Evolutionary conservation across 2,113 vertebrate genomes (phyloP).

Genomic region (Riparia riparia): DNA sequence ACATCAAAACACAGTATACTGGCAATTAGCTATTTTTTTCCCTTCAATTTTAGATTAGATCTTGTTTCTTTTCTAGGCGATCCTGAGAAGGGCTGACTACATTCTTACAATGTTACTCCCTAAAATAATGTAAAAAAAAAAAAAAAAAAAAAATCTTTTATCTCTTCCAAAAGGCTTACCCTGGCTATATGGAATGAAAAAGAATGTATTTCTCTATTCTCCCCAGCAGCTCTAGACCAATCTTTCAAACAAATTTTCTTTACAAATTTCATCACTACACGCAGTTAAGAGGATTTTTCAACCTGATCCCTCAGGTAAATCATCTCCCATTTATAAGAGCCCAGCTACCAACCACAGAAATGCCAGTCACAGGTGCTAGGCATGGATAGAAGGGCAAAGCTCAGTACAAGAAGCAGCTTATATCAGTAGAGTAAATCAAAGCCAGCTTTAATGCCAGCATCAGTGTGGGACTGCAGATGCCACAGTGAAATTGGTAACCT

Average conservation of each 20-base stretch:
- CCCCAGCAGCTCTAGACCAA: not conserved
- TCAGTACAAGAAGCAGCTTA: not conserved
- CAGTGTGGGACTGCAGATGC: not conserved
- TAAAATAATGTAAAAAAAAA: not conserved
- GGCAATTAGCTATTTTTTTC: not conserved
- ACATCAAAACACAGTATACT: not conserved
- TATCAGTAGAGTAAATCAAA: accelerated
- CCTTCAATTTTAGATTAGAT: not conserved
- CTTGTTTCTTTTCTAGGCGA: not conserved
- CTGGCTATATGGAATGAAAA: not conserved
- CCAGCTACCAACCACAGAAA: not conserved
- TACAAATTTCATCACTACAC: not conserved
- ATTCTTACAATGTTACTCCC: not conserved
- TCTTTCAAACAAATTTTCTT: not conserved
- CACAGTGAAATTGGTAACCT: not conserved
- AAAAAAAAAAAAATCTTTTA: not conserved
- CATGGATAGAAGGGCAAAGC: not conserved
- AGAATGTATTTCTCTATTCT: not conserved
- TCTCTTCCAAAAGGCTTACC: not conserved
- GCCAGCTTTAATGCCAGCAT: not conserved
- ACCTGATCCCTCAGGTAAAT: not conserved
- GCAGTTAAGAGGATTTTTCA: not conserved
- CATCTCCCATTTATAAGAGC: not conserved
- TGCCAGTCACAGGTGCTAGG: not conserved
- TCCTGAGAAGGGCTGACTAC: not conserved